Base-by-base conservation (phyloP, 2,888 invertebrate genomes). In the Euspilapteryx auroguttella region DNA sequence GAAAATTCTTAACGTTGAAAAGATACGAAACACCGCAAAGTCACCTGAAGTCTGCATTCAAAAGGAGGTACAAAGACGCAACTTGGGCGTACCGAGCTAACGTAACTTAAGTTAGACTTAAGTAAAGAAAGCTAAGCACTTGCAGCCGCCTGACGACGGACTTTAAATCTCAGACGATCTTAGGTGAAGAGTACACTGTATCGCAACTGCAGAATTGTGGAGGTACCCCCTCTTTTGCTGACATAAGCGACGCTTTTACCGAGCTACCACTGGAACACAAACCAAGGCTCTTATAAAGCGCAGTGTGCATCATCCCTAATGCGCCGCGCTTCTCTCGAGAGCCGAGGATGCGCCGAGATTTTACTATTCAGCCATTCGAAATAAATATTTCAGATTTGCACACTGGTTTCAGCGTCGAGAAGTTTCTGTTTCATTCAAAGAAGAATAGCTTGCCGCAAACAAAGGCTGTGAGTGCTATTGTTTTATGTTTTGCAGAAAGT, bases 91-190 rank as follows among this genome's bases (percentile, higher is more conserved):
- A 50, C 21, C 25, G 21, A 24, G 45, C 56, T 46, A 41, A 36
- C 46, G 51, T 59, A 55, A 59, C 45, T 64, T 61, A 64, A 62
- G 55, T 62, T 55, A 50, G 56, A 58, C 54, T 64, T 63, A 61
- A 62, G 65, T 47, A 65, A 65, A 64, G 68, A 66, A 69, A 66
- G 63, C 66, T 44, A 66, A 63, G 49, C 54, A 55, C 56, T 55
- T 48, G n/a, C n/a, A 51, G 46, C 50, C 41, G 58, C 59, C 62
- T 66, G 63, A 64, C 52, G 61, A 58, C 57, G 49, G 50, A 51
- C 52, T 66, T 21, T 29, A 25, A 29, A 29, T 29, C 25, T 24
- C 21, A 25, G 14, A 25, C 5, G 5, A 17, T 17, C 17, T 17
- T 17, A 8, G 17, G 17, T 17, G 17, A n/a, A n/a, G n/a, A n/a